phyloP scores from a whole-genome alignment of 2,888 invertebrate genomes.

The Drosophila glabriapex region DNA sequence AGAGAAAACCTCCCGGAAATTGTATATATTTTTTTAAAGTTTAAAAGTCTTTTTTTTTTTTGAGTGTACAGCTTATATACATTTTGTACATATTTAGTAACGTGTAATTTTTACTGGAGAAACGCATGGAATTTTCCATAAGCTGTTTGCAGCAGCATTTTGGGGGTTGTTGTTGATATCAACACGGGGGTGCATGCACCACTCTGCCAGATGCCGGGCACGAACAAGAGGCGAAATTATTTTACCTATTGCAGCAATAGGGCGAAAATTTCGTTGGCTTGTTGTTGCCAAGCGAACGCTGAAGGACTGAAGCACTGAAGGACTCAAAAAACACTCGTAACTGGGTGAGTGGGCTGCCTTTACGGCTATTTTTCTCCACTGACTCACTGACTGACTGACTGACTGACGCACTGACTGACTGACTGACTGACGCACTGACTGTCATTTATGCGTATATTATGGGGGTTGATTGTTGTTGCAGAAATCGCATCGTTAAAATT shows the following conservation, averaged over 20 bases:
- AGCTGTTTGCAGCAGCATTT: slow-evolving; percentile 38
- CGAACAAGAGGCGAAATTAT: slow-evolving; percentile 39
- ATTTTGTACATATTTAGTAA: slow-evolving; percentile 2
- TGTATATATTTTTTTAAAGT: neutral
- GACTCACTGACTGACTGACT: slow-evolving; percentile 77
- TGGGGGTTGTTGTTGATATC: slow-evolving; percentile 60
- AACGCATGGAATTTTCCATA: slow-evolving; percentile 58
- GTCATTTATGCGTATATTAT: slow-evolving; percentile 10
- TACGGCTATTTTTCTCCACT: slow-evolving; percentile 69
- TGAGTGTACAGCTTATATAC: neutral
- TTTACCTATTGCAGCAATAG: slow-evolving; percentile 59
- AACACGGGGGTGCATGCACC: slow-evolving; percentile 71
- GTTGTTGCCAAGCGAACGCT: slow-evolving; percentile 69
- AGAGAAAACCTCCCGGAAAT: neutral
- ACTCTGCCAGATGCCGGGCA: slow-evolving; percentile 65
- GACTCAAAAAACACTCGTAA: slow-evolving; percentile 61
- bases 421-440: slow-evolving; percentile 35
- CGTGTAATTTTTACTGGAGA: slow-evolving; percentile 18
- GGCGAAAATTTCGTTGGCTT: slow-evolving; percentile 68
- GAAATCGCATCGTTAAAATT: slow-evolving; percentile 79
- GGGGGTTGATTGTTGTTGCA: slow-evolving; percentile 63
- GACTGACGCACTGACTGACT: slow-evolving; percentile 31
- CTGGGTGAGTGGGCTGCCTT: slow-evolving; percentile 79
- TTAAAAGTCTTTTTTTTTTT: neutral
- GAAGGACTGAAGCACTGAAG: slow-evolving; percentile 47